phyloP scores from a whole-genome alignment of 2,797 vertebrate species.

The Lophotriccus pileatus region DNA sequence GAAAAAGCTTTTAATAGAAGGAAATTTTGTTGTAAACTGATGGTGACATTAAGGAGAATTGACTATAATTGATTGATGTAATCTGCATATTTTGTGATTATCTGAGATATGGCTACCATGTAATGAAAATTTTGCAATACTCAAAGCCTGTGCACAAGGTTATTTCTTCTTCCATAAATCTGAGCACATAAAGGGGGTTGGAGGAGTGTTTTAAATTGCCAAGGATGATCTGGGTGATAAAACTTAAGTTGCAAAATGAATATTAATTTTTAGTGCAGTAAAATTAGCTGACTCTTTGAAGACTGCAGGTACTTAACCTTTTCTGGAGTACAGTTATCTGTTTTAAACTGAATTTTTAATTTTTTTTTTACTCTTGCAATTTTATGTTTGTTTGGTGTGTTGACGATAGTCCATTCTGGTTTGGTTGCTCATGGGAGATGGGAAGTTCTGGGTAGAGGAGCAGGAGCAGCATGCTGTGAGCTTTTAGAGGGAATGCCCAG shows the following conservation, averaged over 20 bases:
- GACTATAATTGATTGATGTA: background rate
- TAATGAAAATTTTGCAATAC: slow-evolving; percentile 6
- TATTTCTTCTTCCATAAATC: slow-evolving; percentile 32
- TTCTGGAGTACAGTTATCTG: background rate
- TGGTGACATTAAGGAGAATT: slow-evolving; percentile 1
- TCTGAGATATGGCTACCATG: background rate
- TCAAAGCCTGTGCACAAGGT: background rate
- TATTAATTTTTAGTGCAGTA: slow-evolving; percentile 53
- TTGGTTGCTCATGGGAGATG: background rate
- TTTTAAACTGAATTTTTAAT: background rate
- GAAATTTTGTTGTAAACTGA: background rate
- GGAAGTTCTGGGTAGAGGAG: background rate
- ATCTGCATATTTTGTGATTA: slow-evolving; percentile 31
- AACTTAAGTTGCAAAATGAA: slow-evolving; percentile 27
- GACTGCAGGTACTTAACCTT: slow-evolving; percentile 42
- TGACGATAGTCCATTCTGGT: background rate
- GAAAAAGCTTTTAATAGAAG: background rate
- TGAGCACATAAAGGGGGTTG: background rate
- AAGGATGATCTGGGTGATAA: slow-evolving; percentile 48
- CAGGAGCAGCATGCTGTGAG: background rate
- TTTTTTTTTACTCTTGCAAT: background rate
- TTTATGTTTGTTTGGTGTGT: background rate
- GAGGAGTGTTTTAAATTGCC: slow-evolving; percentile 32
- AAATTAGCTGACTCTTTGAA: slow-evolving; percentile 41
- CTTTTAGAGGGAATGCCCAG: background rate